These are phyloP conservation scores for Antennarius striatus DNA, from an alignment of 2,113 vertebrate genomes.

Conservation along the genomic window DNA sequence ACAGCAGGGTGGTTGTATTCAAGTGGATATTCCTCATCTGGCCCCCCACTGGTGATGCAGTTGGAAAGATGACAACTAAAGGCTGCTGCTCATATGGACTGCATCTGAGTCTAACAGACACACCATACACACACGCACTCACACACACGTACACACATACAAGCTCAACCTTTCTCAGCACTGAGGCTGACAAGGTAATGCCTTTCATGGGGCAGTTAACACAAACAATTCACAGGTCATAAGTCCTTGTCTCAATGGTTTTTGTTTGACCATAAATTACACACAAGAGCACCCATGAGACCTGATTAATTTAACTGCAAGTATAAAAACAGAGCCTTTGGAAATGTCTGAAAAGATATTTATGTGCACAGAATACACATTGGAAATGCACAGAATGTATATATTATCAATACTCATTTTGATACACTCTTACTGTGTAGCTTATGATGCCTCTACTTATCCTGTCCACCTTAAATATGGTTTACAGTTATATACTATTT, in stretches of 20 bases:
- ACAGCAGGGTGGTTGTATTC: no score
- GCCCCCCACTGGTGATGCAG: no score
- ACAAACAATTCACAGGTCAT: constrained; percentile 84
- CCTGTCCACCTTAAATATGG: no score
- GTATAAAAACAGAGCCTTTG: constrained; percentile 30
- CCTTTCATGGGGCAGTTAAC: constrained; percentile 81
- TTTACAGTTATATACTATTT: no score
- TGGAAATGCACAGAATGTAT: neutral
- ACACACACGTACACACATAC: constrained; percentile 3
- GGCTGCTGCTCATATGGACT: constrained; percentile 84
- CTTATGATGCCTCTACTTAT: no score
- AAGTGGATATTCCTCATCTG: no score
- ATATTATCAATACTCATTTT: no score
- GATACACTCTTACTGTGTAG: no score
- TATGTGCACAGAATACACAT: constrained; percentile 11
- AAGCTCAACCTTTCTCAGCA: constrained; percentile 26
- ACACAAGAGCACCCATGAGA: constrained; percentile 69
- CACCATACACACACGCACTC: constrained; percentile 14
- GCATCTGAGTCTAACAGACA: constrained; percentile 72
- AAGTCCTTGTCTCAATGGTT: constrained; percentile 83
- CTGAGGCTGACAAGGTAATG: constrained; percentile 74
- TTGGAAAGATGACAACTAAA: constrained; percentile 33
- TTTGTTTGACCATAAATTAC: constrained; percentile 83
- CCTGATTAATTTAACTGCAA: constrained; percentile 66
- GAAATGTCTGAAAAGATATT: constrained; percentile 33